Evolutionary conservation across 2,113 vertebrate genomes (phyloP).

Genomic region (Laticauda laticaudata): DNA sequence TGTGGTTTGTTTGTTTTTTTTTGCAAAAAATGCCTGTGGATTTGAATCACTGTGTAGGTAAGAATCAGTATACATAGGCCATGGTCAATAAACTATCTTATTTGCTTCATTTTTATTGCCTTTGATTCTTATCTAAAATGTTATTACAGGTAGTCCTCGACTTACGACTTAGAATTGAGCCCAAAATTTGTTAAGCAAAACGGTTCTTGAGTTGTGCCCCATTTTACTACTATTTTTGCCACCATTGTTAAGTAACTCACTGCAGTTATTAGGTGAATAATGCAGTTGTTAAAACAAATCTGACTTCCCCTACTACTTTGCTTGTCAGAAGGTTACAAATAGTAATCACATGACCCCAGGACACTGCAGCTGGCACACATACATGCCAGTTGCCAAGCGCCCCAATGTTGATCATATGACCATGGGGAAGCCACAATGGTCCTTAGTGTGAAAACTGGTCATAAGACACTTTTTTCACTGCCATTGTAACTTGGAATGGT

Average conservation of each 20-base stretch:
- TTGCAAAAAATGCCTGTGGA: not conserved
- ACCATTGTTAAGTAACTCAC: not conserved
- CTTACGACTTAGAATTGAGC: not conserved
- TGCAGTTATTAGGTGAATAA: not conserved
- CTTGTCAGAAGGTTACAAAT: not conserved
- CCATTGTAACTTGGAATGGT: not conserved
- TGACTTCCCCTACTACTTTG: not conserved
- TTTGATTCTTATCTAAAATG: not conserved
- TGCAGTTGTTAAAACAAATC: not conserved
- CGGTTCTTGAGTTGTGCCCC: not conserved
- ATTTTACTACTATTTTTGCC: not conserved
- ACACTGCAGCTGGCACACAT: not conserved
- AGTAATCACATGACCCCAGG: not conserved
- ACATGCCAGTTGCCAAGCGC: not conserved
- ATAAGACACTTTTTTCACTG: not conserved
- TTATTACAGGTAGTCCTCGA: not conserved
- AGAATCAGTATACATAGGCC: not conserved
- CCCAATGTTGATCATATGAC: not conserved
- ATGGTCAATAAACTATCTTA: not conserved
- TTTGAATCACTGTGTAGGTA: not conserved
- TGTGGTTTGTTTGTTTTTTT: too few species aligned
- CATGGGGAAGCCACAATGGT: not conserved
- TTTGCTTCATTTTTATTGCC: not conserved
- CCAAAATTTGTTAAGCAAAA: not conserved
- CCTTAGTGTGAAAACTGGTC: not conserved